These are phyloP conservation scores for Emydocephalus ijimae DNA, from an alignment of 2,113 vertebrate genomes.

Conservation along the genomic window DNA sequence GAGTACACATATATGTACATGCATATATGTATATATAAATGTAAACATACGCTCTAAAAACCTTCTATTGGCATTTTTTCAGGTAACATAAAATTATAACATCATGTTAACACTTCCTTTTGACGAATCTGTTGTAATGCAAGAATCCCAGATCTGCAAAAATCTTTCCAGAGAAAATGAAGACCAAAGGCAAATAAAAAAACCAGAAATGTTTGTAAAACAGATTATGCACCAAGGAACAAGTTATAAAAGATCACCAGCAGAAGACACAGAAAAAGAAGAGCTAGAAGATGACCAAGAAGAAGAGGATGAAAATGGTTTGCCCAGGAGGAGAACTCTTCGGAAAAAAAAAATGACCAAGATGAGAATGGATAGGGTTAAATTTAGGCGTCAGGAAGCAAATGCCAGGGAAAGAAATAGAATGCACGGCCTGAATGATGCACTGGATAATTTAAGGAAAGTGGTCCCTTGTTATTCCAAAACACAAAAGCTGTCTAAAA, in stretches of 20 bases:
- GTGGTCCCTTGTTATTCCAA: conserved; percentile 99
- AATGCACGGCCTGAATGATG: conserved; percentile 95
- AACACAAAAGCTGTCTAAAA: conserved; percentile 98
- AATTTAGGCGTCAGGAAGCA: conserved; percentile 90
- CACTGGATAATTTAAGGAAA: conserved; percentile 96
- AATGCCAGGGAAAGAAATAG: conserved; percentile 91
- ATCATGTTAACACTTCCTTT: conserved; percentile 98
- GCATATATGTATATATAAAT: not conserved
- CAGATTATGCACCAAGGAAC: conserved; percentile 75
- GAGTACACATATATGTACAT: not conserved
- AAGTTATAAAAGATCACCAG: conserved; percentile 78
- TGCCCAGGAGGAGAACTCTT: conserved; percentile 84
- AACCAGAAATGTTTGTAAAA: conserved; percentile 77
- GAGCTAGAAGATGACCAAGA: conserved; percentile 85
- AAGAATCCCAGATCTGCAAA: conserved; percentile 89
- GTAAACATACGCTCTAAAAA: conserved; percentile 68
- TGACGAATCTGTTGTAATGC: conserved; percentile 92
- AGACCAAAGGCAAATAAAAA: conserved; percentile 82
- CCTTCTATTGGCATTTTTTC: conserved; percentile 75
- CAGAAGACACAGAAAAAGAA: conserved; percentile 87
- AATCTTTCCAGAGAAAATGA: conserved; percentile 86
- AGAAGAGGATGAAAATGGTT: conserved; percentile 84
- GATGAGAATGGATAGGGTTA: conserved; percentile 84
- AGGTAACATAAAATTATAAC: conserved; percentile 78
- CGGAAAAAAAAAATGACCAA: conserved; percentile 91